Conservation (phyloP, 2,797 vertebrate species). For the Gadopsis bispinosus region DNA sequence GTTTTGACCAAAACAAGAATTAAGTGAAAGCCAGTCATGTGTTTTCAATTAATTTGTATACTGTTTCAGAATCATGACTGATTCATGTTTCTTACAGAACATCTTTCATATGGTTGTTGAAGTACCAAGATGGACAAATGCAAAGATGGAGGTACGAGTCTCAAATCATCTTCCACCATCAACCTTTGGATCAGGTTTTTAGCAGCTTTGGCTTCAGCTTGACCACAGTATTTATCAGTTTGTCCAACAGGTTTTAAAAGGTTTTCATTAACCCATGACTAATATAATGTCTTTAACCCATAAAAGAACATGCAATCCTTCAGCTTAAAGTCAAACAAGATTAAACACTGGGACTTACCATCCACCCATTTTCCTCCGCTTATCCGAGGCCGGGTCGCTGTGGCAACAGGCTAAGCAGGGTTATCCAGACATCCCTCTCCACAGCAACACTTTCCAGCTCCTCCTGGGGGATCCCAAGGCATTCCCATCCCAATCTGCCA, state of each 20-base stretch:
- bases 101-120: slow-evolving; percentile 97
- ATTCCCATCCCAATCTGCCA: no score
- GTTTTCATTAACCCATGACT: neutral
- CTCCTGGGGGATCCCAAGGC: no score
- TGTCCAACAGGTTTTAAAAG: neutral
- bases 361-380: neutral
- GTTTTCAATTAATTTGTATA: neutral
- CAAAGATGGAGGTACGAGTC: slow-evolving; percentile 95
- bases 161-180: neutral
- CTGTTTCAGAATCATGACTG: neutral
- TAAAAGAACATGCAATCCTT: neutral
- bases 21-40: neutral
- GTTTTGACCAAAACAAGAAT: neutral
- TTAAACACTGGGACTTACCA: neutral
- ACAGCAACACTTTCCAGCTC: no score
- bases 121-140: slow-evolving; percentile 98
- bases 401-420: no score
- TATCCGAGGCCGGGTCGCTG: no score
- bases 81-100: slow-evolving; percentile 82
- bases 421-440: no score
- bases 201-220: neutral
- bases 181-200: neutral
- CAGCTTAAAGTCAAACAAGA: neutral
- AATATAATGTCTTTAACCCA: neutral
- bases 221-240: neutral